phyloP scores from a whole-genome alignment of 2,888 invertebrate species.

The Alentia gelatinosa region DNA sequence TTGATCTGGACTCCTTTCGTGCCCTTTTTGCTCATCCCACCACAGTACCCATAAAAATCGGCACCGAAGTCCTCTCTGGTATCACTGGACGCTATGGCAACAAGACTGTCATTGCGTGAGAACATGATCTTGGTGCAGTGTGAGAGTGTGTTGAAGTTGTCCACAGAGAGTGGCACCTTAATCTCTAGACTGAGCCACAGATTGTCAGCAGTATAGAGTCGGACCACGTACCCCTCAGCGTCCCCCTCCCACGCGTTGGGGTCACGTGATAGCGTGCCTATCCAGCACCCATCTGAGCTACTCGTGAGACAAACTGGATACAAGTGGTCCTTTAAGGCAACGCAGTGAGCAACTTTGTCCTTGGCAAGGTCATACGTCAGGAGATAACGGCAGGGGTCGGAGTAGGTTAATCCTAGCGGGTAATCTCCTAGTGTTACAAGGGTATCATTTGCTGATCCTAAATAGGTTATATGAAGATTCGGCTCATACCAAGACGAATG shows the following conservation, averaged over 20 bases:
- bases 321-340: conserved; percentile 34
- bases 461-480: background rate
- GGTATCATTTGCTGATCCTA: background rate
- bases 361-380: conserved; percentile 17
- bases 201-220: conserved; percentile 18
- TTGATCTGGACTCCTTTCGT: conserved; percentile 21
- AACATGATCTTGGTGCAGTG: conserved; percentile 52
- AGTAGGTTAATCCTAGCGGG: conserved; percentile 36
- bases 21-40: conserved; percentile 31
- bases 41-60: conserved; percentile 49
- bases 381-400: conserved; percentile 50
- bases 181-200: background rate
- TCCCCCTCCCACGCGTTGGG: conserved; percentile 22
- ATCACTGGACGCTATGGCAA: conserved; percentile 40
- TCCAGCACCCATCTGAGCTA: conserved; percentile 47
- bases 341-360: conserved; percentile 1
- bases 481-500: conserved; percentile 54
- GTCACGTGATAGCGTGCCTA: conserved; percentile 47
- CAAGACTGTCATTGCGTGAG: conserved; percentile 33
- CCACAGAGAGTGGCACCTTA: conserved; percentile 28
- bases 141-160: conserved; percentile 49
- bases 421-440: conserved; percentile 36
- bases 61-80: conserved; percentile 2
- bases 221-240: conserved; percentile 43
- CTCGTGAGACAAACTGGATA: conserved; percentile 28